Evolutionary conservation across 2,113 vertebrate genomes (phyloP), one percentile per base, ranked within the genome.

Genomic region (Romanogobio albipinnatus): DNA sequence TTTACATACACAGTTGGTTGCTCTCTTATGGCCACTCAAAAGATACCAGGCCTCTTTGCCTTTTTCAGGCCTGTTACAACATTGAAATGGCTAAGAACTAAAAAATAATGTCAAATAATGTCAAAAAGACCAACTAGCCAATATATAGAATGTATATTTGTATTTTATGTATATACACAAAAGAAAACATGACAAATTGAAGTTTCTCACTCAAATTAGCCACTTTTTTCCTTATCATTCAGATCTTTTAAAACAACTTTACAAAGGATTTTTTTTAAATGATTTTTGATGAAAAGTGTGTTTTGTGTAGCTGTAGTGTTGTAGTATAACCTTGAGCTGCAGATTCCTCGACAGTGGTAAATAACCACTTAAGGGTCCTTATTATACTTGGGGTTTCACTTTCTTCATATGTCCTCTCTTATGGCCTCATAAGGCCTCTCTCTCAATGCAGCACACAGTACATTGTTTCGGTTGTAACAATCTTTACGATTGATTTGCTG

Each of bases 1-100:
- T 26, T 89, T 47, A 26, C 33, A 58, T 33, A 4, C 64, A 81
- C 26, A 70, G n/a, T 39, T 33, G 24, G 45, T 47, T n/a, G 15
- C 9, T 43, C 49, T 5, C 3, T 33, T 56, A 14, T 71, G 22
- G n/a, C 36, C 3, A 1, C 59, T 56, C 59, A 43, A n/a, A 36
- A n/a, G 7, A 33, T 36, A n/a, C 29, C 3, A 68, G 8, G 3
- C 64, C 29, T 68, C 26, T 68, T 68, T 39, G 17, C 3, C 64
- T 68, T 49, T 49, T 49, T 49, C 13, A 49, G 11, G 14, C 45
- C 45, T 10, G 9, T 10, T 10, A 45, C 43, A 47, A 10, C 45
- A 47, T 47, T 47, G 9, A 3, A 47, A 3, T 47, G 9, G 45
- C 45, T 47, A 11, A 47, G 45, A 45, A 45, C 43, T 45, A 0